phyloP scores from a whole-genome alignment of 2,888 invertebrate species.

The Chymomyza amoena region DNA sequence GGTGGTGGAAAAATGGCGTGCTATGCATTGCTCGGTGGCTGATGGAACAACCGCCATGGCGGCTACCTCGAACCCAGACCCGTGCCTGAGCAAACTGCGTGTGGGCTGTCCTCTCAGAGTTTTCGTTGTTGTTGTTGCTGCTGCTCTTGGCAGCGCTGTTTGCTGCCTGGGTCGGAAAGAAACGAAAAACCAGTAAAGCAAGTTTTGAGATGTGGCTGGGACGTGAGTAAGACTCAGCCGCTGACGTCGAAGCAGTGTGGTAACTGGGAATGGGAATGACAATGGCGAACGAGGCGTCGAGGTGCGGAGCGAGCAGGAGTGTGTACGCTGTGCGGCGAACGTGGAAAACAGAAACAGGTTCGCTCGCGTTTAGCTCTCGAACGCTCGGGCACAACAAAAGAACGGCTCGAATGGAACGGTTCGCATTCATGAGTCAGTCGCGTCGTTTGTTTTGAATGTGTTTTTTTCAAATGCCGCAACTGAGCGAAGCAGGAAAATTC shows the following conservation, averaged over 20 bases:
- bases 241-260: slow-evolving; percentile 48
- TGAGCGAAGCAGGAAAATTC: slow-evolving; percentile 27
- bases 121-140: slow-evolving; percentile 29
- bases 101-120: slow-evolving; percentile 66
- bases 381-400: slow-evolving; percentile 78
- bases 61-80: slow-evolving; percentile 26
- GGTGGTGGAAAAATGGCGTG: slow-evolving; percentile 44
- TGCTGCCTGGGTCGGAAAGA: slow-evolving; percentile 24
- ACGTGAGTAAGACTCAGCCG: slow-evolving; percentile 29
- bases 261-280: slow-evolving; percentile 42
- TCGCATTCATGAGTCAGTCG: slow-evolving; percentile 60
- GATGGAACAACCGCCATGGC: slow-evolving; percentile 38
- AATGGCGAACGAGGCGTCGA: slow-evolving; percentile 55
- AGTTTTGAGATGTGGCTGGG: slow-evolving; percentile 42
- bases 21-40: background rate
- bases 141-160: slow-evolving; percentile 17
- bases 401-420: slow-evolving; percentile 78
- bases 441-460: slow-evolving; percentile 40
- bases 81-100: slow-evolving; percentile 31
- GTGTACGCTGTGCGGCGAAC: slow-evolving; percentile 25
- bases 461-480: slow-evolving; percentile 23
- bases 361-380: slow-evolving; percentile 64
- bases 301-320: slow-evolving; percentile 30
- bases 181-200: slow-evolving; percentile 58
- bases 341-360: slow-evolving; percentile 64